Percentiles rank a stretch among this genome's conserved stretches.
These are phyloP conservation scores for Solenodon paradoxus DNA, from an alignment of 2,113 vertebrate species.

Conservation along the genomic window DNA sequence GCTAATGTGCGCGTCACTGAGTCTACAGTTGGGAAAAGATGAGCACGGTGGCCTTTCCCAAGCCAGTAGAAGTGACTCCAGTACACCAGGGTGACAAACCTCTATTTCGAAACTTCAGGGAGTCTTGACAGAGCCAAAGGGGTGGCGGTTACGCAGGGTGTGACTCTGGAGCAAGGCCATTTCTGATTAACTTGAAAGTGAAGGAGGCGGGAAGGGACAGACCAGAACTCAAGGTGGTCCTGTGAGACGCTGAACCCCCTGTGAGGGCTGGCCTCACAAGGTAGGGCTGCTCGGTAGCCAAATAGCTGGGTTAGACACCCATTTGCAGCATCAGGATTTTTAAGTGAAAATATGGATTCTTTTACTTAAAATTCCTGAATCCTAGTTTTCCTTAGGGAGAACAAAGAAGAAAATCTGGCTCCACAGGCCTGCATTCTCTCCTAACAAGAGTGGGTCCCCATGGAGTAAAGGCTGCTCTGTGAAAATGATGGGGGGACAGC, in stretches of 20 bases:
- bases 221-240: not conserved
- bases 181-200: not conserved
- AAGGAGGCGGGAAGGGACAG: not conserved
- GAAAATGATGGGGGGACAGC: not conserved
- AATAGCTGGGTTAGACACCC: not conserved
- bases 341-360: not conserved
- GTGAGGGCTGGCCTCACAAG: not conserved
- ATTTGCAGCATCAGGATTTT: not conserved
- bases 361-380: not conserved
- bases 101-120: not conserved
- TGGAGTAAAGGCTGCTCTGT: not conserved
- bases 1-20: not conserved
- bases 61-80: not conserved
- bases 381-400: not conserved
- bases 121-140: not conserved
- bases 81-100: not conserved
- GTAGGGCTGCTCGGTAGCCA: too few species aligned
- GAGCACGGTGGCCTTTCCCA: rapidly evolving
- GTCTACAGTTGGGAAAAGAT: not conserved
- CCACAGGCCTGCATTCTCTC: not conserved
- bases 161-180: not conserved
- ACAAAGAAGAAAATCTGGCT: not conserved
- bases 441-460: not conserved
- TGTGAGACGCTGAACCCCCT: not conserved
- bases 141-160: too few species aligned